phyloP scores from a whole-genome alignment of 1,140 invertebrate species.

The Lycorma delicatula region DNA sequence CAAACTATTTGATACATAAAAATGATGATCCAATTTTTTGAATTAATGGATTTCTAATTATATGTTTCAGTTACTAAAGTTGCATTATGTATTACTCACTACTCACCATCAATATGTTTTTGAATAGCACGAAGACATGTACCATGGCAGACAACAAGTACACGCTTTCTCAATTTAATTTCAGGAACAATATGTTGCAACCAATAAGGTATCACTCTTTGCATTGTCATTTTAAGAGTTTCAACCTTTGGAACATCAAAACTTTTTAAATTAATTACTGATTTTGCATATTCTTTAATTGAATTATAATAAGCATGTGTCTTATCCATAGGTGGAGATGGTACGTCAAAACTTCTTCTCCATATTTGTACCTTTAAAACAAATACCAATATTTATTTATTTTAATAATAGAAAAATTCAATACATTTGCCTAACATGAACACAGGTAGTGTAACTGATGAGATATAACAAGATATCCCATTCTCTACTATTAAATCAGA shows the following conservation, averaged over 20 bases:
- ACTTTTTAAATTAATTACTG: slow-evolving; percentile 37
- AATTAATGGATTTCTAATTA: no score
- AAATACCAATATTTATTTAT: no score
- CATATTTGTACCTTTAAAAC: slow-evolving; percentile 49
- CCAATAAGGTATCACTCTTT: slow-evolving; percentile 56
- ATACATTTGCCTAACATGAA: no score
- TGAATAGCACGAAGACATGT: slow-evolving; percentile 59
- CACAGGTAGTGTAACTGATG: no score
- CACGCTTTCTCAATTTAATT: slow-evolving; percentile 48
- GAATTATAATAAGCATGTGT: slow-evolving; percentile 69
- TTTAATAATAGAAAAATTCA: not conserved
- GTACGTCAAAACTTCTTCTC: slow-evolving; percentile 86
- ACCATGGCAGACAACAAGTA: slow-evolving; percentile 61
- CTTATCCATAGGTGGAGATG: slow-evolving; percentile 79
- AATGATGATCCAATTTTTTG: no score
- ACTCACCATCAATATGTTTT: slow-evolving; percentile 59
- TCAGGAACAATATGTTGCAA: slow-evolving; percentile 51
- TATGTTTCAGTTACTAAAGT: no score
- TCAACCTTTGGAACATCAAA: slow-evolving; percentile 53
- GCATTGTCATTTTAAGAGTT: slow-evolving; percentile 55
- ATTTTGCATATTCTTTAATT: slow-evolving; percentile 44
- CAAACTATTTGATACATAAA: no score
- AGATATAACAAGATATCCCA: no score
- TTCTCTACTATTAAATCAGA: no score
- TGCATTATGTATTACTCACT: no score